Base-by-base conservation (phyloP, 2,113 vertebrate species). In the Embiotoca jacksoni region DNA sequence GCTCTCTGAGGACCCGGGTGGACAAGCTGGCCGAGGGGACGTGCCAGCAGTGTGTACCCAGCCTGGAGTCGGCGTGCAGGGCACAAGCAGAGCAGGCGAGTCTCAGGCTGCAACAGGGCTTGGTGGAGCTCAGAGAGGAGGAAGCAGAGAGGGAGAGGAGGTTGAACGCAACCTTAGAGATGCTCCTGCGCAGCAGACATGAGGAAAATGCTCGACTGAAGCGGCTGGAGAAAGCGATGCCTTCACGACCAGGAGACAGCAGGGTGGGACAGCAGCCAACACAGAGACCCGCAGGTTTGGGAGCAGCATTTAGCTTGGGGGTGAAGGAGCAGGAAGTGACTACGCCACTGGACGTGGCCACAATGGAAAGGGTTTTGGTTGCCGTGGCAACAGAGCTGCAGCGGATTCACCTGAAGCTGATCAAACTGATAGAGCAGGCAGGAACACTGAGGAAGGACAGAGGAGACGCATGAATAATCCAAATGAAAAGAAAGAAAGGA, bases 311-410 rank as follows among this genome's bases (percentile, higher is more conserved):
- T 1, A 33, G 47, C 23, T 49, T 30, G 32, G 75, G 75, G 35
- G 14, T 60, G 56, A 85, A 78, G 46, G 80, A 88, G 74, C 89
- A 87, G 86, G 81, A 89, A 37, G 80, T 55, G 44, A 79, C 64
- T 32, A 67, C 60, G 55, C 64, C 56, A 0, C 5, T 39, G 62
- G 68, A 85, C 52, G 11, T 35, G 41, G 75, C 70, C 31, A 55
- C 75, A 0, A 16, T 93, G 56, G 84, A 92, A 75, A 85, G 37
- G 60, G 78, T 81, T 44, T 69, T 94, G 47, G 81, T 90, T 85
- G 35, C 88, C 53, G 86, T 93, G 57, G 85, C 84, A 47, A 86
- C 82, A 36, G 89, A 93, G 60, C 87, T 93, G 14, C 91, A 88
- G 82, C 79, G 16, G 52, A 75, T 93, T 65, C 85, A 91, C 59